phyloP scores from a whole-genome alignment of 2,113 vertebrate genomes.

The Acrocephalus arundinaceus region DNA sequence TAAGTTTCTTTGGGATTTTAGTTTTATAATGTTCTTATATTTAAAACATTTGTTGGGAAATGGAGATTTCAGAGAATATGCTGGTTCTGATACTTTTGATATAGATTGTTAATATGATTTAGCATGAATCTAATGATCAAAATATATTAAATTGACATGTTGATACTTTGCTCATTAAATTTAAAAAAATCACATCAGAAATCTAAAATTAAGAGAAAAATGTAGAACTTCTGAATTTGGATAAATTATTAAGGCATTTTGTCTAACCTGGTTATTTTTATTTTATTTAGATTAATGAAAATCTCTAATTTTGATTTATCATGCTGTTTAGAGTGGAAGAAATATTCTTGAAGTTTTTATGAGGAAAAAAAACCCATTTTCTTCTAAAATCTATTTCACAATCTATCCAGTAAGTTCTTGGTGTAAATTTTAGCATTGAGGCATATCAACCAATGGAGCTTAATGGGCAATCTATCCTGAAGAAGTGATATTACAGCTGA shows the following conservation, averaged over 20 bases:
- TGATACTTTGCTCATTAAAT: background rate
- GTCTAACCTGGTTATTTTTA: background rate
- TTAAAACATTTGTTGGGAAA: background rate
- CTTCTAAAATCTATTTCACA: background rate
- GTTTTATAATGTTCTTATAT: background rate
- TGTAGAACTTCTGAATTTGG: background rate
- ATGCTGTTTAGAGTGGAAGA: background rate
- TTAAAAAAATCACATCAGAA: background rate
- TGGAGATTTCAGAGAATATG: background rate
- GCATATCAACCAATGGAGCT: background rate
- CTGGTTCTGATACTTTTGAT: background rate
- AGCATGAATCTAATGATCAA: background rate
- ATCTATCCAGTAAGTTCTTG: background rate
- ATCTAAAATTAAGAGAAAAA: background rate
- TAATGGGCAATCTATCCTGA: background rate
- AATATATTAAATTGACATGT: background rate
- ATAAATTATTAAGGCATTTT: background rate
- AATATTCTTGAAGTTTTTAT: background rate
- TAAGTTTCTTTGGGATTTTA: background rate
- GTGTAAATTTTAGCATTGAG: background rate
- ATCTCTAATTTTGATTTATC: background rate
- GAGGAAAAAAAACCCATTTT: rapidly evolving
- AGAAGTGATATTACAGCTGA: background rate
- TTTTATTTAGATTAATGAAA: background rate
- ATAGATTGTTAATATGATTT: background rate